Evolutionary conservation across 2,113 vertebrate genomes (phyloP).

Genomic region (Machaerirhynchus nigripectus): DNA sequence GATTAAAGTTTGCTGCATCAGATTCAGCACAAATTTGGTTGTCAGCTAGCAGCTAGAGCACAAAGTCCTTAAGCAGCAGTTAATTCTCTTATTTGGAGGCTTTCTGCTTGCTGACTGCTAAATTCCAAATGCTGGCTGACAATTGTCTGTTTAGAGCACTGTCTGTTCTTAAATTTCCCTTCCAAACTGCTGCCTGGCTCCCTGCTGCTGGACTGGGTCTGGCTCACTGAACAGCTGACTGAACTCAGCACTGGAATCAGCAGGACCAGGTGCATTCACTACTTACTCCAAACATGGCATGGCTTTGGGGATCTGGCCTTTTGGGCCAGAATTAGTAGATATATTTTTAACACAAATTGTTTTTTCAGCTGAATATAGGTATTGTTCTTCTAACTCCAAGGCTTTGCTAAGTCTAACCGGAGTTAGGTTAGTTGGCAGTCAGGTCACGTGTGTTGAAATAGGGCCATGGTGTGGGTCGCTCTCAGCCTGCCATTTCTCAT

Average conservation of each 20-base stretch:
- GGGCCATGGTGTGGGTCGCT: neutral
- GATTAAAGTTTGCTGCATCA: constrained; percentile 14
- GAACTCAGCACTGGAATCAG: neutral
- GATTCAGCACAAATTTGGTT: constrained; percentile 9
- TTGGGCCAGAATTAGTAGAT: neutral
- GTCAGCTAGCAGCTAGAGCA: neutral
- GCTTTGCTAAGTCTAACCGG: neutral
- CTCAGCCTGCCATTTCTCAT: neutral
- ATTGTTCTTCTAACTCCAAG: neutral
- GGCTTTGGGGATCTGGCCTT: neutral
- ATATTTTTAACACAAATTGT: neutral
- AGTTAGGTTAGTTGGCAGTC: neutral
- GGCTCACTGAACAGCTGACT: neutral
- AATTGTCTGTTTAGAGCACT: neutral
- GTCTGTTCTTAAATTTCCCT: neutral
- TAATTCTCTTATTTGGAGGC: neutral
- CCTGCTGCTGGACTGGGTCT: neutral
- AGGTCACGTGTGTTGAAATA: neutral
- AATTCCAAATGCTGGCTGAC: neutral
- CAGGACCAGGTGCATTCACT: neutral
- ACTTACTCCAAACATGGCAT: neutral
- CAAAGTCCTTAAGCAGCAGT: neutral
- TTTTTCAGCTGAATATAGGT: neutral
- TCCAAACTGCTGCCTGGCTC: neutral
- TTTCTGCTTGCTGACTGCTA: neutral